Base-by-base conservation (phyloP, 2,797 vertebrate species). In the Anguilla obscura region DNA sequence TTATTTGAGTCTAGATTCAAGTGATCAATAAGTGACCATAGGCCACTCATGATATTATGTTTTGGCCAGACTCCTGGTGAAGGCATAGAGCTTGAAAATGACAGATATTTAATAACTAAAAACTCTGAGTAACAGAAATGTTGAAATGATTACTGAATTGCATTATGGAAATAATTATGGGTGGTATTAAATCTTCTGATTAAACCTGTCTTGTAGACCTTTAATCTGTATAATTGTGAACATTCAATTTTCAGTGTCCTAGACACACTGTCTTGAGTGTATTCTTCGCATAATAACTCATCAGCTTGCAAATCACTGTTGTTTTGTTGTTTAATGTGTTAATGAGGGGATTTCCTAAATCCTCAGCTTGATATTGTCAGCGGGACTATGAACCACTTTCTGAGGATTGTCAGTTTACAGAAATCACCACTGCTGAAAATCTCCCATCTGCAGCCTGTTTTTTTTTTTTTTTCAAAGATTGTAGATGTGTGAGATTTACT, bases 311-410 rank as follows among this genome's bases (percentile, higher is more conserved):
- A 56, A 79, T 79, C 54, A 12, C 86, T 40, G 86, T 40, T 58
- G 33, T 87, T 40, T 87, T 36, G 54, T 82, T 87, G 30, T 54
- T 87, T 87, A 87, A 80, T 80, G 50, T 60, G 52, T 60, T 87
- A 80, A 79, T 60, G 74, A 87, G 40, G 76, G 71, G 50, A 87
- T 87, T 87, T 58, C 21, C 30, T 87, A 87, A 87, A 87, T 80
- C 86, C 86, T 60, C 18, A 52, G 86, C 86, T 80, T 87, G 71
- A 36, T 33, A 79, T 80, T 76, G 36, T 60, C 10, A 24, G 76
- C 21, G 74, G 54, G 69, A 86, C 66, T 74, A 66, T 52, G n/a
- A 80, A 36, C 36, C 52, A 60, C 40, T 87, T 52, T 80, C 52
- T 18, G 30, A 58, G 48, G 10, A 56, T 56, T 58, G 27, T 74